These are phyloP conservation scores for Tetramorium alpestre DNA, from an alignment of 1,140 invertebrate genomes.

Conservation along the genomic window DNA sequence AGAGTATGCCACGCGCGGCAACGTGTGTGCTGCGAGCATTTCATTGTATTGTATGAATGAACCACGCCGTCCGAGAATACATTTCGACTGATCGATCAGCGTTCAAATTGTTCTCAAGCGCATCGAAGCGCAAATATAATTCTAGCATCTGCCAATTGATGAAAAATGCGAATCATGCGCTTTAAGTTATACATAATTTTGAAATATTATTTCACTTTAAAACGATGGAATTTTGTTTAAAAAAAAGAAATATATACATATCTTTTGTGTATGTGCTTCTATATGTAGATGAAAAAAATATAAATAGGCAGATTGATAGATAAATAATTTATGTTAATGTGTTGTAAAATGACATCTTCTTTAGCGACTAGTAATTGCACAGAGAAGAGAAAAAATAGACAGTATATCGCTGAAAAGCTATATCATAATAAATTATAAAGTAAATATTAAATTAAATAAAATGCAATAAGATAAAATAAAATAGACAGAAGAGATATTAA, in stretches of 20 bases:
- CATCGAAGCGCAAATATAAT: constrained; percentile 36
- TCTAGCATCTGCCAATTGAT: constrained; percentile 1
- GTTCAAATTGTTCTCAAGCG: background rate
- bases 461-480: background rate
- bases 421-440: background rate
- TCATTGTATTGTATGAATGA: constrained; percentile 71
- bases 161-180: constrained; percentile 14
- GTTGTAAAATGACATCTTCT: background rate
- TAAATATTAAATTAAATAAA: background rate
- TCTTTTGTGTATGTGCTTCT: background rate
- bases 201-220: background rate
- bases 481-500: background rate
- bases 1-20: constrained; percentile 8
- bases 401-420: background rate
- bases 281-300: background rate
- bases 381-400: background rate
- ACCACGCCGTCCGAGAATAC: constrained; percentile 61
- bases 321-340: background rate
- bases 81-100: constrained; percentile 68
- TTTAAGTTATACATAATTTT: background rate
- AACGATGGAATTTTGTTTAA: background rate
- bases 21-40: constrained; percentile 49
- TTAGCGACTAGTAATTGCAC: background rate
- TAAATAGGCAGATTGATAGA: background rate
- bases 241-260: background rate